phyloP scores from a whole-genome alignment of 1,140 invertebrate species.

The Lepidostoma basale region DNA sequence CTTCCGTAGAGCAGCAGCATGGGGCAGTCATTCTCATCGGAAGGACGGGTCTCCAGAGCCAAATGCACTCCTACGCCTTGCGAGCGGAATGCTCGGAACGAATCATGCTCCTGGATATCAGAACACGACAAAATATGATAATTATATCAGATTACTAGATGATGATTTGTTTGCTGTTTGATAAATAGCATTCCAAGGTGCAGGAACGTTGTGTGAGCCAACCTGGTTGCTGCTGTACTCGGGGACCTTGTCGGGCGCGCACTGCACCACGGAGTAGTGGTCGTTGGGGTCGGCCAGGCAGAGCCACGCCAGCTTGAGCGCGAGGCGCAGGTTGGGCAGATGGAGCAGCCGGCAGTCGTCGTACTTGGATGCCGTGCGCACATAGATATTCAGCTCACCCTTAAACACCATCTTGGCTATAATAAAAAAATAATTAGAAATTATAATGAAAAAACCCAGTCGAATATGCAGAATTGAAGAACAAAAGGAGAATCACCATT shows the following conservation, averaged over 20 bases:
- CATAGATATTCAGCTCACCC: slow-evolving; percentile 86
- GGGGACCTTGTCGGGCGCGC: slow-evolving; percentile 94
- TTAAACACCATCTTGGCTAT: slow-evolving; percentile 83
- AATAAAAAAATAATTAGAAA: slow-evolving; percentile 28
- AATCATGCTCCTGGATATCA: slow-evolving; percentile 73
- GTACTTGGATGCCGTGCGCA: slow-evolving; percentile 97
- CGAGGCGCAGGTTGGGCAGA: slow-evolving; percentile 86
- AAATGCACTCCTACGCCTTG: slow-evolving; percentile 90
- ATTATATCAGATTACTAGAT: too few species aligned
- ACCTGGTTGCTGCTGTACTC: slow-evolving; percentile 96
- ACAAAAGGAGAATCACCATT: slow-evolving; percentile 68
- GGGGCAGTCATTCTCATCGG: slow-evolving; percentile 71
- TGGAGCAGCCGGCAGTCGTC: slow-evolving; percentile 94
- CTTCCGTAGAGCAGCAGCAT: slow-evolving; percentile 88
- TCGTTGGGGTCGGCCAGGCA: slow-evolving; percentile 93
- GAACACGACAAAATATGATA: slow-evolving; percentile 38
- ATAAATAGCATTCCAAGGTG: neutral
- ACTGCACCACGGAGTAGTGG: slow-evolving; percentile 95
- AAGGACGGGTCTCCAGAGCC: slow-evolving; percentile 85
- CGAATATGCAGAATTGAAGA: neutral
- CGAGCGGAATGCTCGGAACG: slow-evolving; percentile 91
- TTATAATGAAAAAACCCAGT: neutral
- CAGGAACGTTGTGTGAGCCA: neutral
- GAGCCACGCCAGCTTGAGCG: slow-evolving; percentile 87
- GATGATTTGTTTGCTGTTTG: too few species aligned